Percentiles rank a stretch among this genome's conserved stretches.
These are phyloP conservation scores for Ptiloglossa arizonensis DNA, from an alignment of 1,140 invertebrate species.

Conservation along the genomic window DNA sequence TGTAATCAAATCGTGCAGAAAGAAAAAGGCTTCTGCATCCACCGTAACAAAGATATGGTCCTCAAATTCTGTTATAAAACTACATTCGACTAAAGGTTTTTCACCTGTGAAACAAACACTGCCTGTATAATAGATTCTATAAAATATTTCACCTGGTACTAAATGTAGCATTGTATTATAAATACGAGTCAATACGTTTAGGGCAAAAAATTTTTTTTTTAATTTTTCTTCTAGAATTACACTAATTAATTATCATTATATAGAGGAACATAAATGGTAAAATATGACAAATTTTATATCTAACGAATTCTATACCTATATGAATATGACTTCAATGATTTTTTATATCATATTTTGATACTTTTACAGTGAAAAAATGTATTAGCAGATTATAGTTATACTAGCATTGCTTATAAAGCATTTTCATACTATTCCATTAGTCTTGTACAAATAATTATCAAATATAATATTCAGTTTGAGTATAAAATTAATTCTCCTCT, in stretches of 20 bases:
- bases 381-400: too few species aligned
- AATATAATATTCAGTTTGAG: too few species aligned
- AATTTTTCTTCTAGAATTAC: neutral
- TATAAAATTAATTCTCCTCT: too few species aligned
- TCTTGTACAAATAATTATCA: too few species aligned
- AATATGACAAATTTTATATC: neutral
- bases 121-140: neutral
- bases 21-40: slow-evolving; percentile 98
- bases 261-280: neutral
- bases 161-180: neutral
- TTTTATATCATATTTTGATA: neutral
- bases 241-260: neutral
- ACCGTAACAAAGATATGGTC: slow-evolving; percentile 99
- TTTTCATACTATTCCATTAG: too few species aligned
- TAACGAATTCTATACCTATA: neutral
- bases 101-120: slow-evolving; percentile 83
- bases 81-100: slow-evolving; percentile 96
- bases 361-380: neutral
- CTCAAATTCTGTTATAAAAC: slow-evolving; percentile 98
- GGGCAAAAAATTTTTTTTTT: too few species aligned
- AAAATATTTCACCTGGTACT: neutral
- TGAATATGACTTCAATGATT: neutral
- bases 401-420: too few species aligned
- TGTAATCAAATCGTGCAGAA: slow-evolving; percentile 97
- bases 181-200: neutral